phyloP scores from a whole-genome alignment of 2,888 invertebrate genomes.

The Magallana nippona region DNA sequence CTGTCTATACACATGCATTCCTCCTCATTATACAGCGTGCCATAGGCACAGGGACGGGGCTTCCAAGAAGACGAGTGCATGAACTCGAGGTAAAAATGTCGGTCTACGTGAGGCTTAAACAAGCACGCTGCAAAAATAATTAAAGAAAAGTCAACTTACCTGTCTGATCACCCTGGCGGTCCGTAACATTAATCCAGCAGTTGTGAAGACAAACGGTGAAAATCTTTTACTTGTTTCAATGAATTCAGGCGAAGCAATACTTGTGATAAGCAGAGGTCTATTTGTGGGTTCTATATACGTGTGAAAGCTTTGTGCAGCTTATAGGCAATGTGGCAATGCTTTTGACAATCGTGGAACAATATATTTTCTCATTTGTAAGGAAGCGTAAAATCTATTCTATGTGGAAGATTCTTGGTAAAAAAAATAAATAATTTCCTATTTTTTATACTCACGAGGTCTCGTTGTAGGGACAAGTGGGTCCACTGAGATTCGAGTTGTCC shows the following conservation, averaged over 20 bases:
- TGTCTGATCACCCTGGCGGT: background rate
- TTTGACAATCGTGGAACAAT: too few species aligned
- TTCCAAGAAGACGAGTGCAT: background rate
- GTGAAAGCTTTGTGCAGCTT: slow-evolving; percentile 18
- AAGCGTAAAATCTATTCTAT: slow-evolving; percentile 1
- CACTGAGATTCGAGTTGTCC: background rate
- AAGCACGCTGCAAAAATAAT: slow-evolving; percentile 26
- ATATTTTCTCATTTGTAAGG: background rate
- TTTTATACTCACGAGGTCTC: slow-evolving; percentile 14
- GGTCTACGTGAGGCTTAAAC: slow-evolving; percentile 28
- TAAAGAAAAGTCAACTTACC: background rate
- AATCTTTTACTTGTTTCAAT: background rate
- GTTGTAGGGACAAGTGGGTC: background rate
- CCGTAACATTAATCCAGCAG: background rate
- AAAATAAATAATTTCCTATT: background rate
- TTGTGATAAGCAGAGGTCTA: background rate
- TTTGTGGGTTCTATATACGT: background rate
- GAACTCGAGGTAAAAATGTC: slow-evolving; percentile 18
- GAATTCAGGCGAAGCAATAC: background rate
- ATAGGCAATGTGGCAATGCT: background rate
- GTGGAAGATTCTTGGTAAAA: background rate
- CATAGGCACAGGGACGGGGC: slow-evolving; percentile 28
- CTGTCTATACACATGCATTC: slow-evolving; percentile 30
- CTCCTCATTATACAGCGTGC: slow-evolving; percentile 30
- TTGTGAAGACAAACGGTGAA: background rate